phyloP scores from a whole-genome alignment of 1,140 invertebrate species.

The Euura lappo region DNA sequence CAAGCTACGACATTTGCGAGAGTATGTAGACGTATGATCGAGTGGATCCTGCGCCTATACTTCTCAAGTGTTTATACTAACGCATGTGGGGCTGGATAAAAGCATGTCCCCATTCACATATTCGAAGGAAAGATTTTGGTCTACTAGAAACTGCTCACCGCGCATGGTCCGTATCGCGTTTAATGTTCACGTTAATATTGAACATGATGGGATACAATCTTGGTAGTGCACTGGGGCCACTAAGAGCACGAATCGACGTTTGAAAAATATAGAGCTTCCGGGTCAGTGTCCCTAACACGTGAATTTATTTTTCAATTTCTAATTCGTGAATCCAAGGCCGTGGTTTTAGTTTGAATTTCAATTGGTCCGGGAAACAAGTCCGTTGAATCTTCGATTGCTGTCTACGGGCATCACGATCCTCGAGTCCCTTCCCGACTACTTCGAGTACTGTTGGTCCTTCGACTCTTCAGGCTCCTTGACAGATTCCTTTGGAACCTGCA shows the following conservation, averaged over 20 bases:
- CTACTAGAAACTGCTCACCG: not conserved
- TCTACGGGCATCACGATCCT: not conserved
- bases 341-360: not conserved
- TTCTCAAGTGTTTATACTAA: too few species aligned
- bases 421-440: not conserved
- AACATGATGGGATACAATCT: constrained; percentile 25
- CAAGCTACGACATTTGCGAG: not conserved
- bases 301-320: too few species aligned
- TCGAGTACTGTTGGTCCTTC: not conserved
- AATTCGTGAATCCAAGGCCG: not conserved
- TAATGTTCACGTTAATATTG: constrained; percentile 35
- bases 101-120: too few species aligned
- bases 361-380: not conserved
- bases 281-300: too few species aligned
- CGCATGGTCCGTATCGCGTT: too few species aligned
- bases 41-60: not conserved
- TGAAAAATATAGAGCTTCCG: too few species aligned
- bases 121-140: not conserved
- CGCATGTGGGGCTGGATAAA: too few species aligned
- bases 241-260: too few species aligned
- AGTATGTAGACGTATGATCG: not conserved
- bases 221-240: constrained; percentile 1
- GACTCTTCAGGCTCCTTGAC: not conserved
- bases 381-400: not conserved
- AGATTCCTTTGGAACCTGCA: not conserved